Percentiles rank a stretch among this genome's conserved stretches.
phyloP scores from a whole-genome alignment of 2,888 invertebrate species.

The Digitonthophagus gazella region DNA sequence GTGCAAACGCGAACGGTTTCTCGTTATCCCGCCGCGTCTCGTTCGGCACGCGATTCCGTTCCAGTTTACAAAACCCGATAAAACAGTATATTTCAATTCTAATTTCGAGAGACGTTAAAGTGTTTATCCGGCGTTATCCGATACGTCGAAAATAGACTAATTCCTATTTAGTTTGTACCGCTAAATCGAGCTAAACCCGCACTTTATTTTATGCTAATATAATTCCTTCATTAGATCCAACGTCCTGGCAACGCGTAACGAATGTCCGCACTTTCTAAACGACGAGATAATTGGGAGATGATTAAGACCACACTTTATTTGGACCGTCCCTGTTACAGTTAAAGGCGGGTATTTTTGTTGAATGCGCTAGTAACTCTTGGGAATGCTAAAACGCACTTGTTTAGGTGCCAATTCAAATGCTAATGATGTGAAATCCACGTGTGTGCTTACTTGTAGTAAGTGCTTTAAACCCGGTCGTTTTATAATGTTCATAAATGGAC shows the following conservation, averaged over 20 bases:
- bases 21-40: constrained; percentile 27
- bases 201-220: background rate
- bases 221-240: background rate
- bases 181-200: background rate
- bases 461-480: too few species aligned
- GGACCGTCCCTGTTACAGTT: background rate
- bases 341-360: background rate
- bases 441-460: background rate
- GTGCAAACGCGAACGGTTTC: constrained; percentile 23
- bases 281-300: background rate
- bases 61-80: background rate
- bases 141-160: background rate
- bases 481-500: too few species aligned
- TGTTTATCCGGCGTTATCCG: too few species aligned
- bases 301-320: background rate
- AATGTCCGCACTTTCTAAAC: background rate
- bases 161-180: background rate
- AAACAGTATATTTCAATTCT: background rate
- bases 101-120: too few species aligned
- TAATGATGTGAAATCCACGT: background rate
- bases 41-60: constrained; percentile 23
- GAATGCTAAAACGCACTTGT: background rate
- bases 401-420: background rate
- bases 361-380: background rate
- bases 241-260: background rate